phyloP scores from a whole-genome alignment of 2,888 invertebrate genomes.

The Lysandra bellargus region DNA sequence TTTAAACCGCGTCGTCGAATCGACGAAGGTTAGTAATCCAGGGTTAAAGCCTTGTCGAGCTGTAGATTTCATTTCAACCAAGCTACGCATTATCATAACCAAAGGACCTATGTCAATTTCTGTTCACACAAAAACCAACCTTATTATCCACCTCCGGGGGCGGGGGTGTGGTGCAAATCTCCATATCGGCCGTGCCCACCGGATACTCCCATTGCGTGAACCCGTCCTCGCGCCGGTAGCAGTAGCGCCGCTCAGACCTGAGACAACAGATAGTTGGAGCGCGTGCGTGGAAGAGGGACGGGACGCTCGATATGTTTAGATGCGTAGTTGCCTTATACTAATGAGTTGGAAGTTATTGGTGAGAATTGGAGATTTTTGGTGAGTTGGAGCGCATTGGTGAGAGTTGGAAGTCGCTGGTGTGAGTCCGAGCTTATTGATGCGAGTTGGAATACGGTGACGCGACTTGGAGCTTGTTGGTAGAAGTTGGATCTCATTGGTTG shows the following conservation, averaged over 20 bases:
- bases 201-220: conserved; percentile 83
- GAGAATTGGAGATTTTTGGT: background rate
- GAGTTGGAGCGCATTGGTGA: background rate
- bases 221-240: conserved; percentile 81
- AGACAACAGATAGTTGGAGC: conserved; percentile 46
- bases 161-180: conserved; percentile 76
- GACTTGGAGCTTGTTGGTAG: too few relatives aligned
- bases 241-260: conserved; percentile 83
- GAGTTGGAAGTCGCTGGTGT: background rate
- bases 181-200: conserved; percentile 74
- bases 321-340: conserved; percentile 13
- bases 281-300: background rate
- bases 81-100: too few relatives aligned
- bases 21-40: too few relatives aligned
- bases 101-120: too few relatives aligned
- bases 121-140: conserved; percentile 41
- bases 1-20: too few relatives aligned
- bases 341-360: background rate
- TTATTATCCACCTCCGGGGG: conserved; percentile 58
- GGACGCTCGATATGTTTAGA: background rate
- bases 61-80: too few relatives aligned
- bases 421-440: too few relatives aligned
- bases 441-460: too few relatives aligned
- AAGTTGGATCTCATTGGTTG: too few relatives aligned
- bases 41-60: too few relatives aligned